Conservation (phyloP, 2,888 invertebrate species). For the Parapristionchus giblindavisi region DNA sequence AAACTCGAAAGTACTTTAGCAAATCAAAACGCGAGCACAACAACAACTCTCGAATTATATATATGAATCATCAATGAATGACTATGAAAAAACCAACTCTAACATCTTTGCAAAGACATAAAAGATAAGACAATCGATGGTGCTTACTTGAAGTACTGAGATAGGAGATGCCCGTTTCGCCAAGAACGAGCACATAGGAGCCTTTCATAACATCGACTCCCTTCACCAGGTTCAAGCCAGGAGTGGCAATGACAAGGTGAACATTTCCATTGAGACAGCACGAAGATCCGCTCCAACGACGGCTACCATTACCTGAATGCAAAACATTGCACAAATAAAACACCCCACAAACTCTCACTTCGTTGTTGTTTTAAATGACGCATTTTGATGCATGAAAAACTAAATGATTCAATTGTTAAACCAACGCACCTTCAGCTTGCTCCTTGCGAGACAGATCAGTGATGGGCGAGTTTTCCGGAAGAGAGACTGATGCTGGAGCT, state of each 20-base stretch:
- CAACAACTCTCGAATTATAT: neutral
- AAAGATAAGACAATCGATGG: no score
- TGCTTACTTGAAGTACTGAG: slow-evolving; percentile 88
- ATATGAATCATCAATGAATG: slow-evolving; percentile 11
- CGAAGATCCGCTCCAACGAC: slow-evolving; percentile 92
- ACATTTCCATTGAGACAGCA: slow-evolving; percentile 94
- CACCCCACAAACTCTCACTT: no score
- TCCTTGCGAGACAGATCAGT: slow-evolving; percentile 98
- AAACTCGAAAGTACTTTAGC: slow-evolving; percentile 12
- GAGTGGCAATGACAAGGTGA: slow-evolving; percentile 98
- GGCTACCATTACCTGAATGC: slow-evolving; percentile 89
- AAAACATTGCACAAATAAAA: neutral
- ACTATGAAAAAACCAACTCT: slow-evolving; percentile 25
- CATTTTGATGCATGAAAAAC: no score
- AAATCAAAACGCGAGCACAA: neutral
- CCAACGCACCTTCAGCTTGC: slow-evolving; percentile 81
- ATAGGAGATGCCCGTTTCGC: slow-evolving; percentile 97
- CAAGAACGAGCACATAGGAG: slow-evolving; percentile 94
- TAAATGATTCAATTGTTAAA: neutral
- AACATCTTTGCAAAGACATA: slow-evolving; percentile 1
- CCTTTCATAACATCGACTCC: slow-evolving; percentile 90
- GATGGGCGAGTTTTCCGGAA: slow-evolving; percentile 97
- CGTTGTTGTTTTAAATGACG: no score
- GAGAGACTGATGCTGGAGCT: slow-evolving; percentile 93
- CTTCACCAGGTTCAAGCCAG: slow-evolving; percentile 98